These are phyloP conservation scores for Clarias macrocephalus DNA, from an alignment of 2,113 vertebrate genomes.

Conservation along the genomic window DNA sequence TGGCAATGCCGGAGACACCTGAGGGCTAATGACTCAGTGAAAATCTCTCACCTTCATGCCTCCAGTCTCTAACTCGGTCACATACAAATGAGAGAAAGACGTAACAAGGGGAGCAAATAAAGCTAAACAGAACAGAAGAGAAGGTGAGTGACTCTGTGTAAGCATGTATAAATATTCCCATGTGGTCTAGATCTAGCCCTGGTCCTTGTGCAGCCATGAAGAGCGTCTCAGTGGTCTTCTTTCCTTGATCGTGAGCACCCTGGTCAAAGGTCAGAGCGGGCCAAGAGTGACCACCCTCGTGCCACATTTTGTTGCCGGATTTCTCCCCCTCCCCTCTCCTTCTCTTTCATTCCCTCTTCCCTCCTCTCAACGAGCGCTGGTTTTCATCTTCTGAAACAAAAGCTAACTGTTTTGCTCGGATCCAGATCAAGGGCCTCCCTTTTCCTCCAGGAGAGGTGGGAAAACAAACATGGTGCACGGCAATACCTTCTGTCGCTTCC, in stretches of 20 bases:
- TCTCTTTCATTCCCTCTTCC: constrained; percentile 52
- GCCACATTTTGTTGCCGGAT: constrained; percentile 60
- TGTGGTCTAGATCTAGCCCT: constrained; percentile 20
- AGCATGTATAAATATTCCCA: constrained; percentile 7
- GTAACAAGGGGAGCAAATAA: constrained; percentile 10
- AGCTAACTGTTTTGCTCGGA: constrained; percentile 76
- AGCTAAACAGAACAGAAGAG: background rate
- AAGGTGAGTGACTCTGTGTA: constrained; percentile 12
- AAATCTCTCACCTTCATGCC: constrained; percentile 42
- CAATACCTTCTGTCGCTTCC: constrained; percentile 77
- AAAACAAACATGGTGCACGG: constrained; percentile 75
- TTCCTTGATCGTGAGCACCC: constrained; percentile 50
- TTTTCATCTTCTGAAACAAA: constrained; percentile 77
- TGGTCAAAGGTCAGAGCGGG: constrained; percentile 38
- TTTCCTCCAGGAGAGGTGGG: constrained; percentile 77
- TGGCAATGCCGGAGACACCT: constrained; percentile 32
- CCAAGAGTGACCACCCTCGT: constrained; percentile 58
- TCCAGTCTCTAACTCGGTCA: constrained; percentile 36
- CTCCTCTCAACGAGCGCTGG: constrained; percentile 57
- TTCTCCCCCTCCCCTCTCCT: constrained; percentile 55
- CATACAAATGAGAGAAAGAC: constrained; percentile 22
- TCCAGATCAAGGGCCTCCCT: constrained; percentile 75
- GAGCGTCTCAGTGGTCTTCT: constrained; percentile 14
- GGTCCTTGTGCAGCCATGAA: background rate
- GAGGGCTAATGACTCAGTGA: constrained; percentile 41